Evolutionary conservation across 53 echinoderm and acorn worm species (phyloP).

Genomic region (Paracentrotus lividus): DNA sequence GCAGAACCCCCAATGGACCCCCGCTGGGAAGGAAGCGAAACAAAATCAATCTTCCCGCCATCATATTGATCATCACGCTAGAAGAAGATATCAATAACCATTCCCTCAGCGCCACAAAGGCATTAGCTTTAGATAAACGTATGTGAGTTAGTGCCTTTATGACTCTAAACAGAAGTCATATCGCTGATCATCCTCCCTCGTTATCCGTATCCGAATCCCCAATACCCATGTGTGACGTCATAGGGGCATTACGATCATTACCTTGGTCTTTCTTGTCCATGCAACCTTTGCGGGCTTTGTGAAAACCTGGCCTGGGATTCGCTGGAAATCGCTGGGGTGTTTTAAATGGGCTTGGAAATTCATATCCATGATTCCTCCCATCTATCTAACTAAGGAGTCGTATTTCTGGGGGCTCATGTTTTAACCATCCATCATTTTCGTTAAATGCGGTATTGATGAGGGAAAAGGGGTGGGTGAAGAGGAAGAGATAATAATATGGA

Average conservation of each 20-base stretch:
- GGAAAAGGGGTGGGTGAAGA: neutral
- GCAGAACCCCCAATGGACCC: neutral
- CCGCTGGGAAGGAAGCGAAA: neutral
- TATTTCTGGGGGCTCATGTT: neutral
- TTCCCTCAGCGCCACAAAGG: too few relatives aligned
- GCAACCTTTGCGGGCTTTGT: neutral
- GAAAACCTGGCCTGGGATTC: neutral
- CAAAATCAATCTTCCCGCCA: neutral
- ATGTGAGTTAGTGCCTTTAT: too few relatives aligned
- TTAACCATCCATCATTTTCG: neutral
- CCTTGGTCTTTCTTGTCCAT: neutral
- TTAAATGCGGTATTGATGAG: neutral
- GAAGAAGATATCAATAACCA: too few relatives aligned
- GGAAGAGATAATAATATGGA: neutral
- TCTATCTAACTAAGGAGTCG: constrained; percentile 27
- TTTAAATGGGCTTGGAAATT: constrained; percentile 44
- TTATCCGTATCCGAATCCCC: constrained; percentile 5
- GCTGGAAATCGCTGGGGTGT: constrained; percentile 36
- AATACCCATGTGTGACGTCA: neutral
- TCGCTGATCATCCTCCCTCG: constrained; percentile 16
- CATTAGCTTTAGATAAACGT: too few relatives aligned
- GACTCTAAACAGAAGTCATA: neutral
- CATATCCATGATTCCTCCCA: constrained; percentile 22
- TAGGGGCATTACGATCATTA: neutral
- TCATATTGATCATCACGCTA: constrained; percentile 27